Conservation (phyloP, 2,113 vertebrate species). For the Gymnarchus niloticus region DNA sequence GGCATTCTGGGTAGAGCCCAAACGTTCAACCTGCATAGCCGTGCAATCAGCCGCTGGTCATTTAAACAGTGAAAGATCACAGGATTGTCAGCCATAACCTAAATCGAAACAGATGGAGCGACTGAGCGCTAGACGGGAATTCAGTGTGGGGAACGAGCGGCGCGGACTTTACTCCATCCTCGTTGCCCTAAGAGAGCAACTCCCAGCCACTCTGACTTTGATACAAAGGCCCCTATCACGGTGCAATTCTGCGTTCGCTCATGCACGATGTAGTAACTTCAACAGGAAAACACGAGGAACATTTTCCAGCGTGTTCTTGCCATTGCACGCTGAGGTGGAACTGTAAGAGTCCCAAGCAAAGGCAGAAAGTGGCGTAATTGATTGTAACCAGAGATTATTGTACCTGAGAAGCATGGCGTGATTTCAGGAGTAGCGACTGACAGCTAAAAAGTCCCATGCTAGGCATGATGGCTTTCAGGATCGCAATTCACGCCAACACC, state of each 20-base stretch:
- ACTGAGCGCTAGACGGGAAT: constrained; percentile 60
- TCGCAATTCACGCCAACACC: constrained; percentile 47
- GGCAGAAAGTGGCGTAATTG: constrained; percentile 62
- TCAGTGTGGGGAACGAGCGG: constrained; percentile 59
- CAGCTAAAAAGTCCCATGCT: constrained; percentile 43
- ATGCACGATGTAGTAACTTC: constrained; percentile 66
- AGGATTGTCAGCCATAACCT: constrained; percentile 59
- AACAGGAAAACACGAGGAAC: constrained; percentile 63
- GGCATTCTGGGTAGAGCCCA: neutral
- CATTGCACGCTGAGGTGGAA: constrained; percentile 49
- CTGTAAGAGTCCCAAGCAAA: constrained; percentile 57
- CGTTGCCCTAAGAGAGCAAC: constrained; percentile 56
- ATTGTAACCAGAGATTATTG: constrained; percentile 66
- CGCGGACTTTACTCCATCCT: constrained; percentile 33
- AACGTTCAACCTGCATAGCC: neutral
- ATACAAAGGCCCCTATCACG: constrained; percentile 55
- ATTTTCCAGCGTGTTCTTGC: constrained; percentile 56
- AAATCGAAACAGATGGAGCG: constrained; percentile 66
- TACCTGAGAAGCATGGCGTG: constrained; percentile 50
- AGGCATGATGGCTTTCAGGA: constrained; percentile 45
- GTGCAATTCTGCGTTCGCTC: constrained; percentile 58
- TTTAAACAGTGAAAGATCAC: constrained; percentile 47
- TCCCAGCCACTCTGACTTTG: constrained; percentile 50
- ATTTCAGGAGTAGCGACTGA: constrained; percentile 55
- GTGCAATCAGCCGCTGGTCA: constrained; percentile 20